A percentile compares a stretch with the other conserved stretches of the same genome.
phyloP scores from a whole-genome alignment of 2,797 vertebrate genomes.

The Tenualosa thibaudeaui region DNA sequence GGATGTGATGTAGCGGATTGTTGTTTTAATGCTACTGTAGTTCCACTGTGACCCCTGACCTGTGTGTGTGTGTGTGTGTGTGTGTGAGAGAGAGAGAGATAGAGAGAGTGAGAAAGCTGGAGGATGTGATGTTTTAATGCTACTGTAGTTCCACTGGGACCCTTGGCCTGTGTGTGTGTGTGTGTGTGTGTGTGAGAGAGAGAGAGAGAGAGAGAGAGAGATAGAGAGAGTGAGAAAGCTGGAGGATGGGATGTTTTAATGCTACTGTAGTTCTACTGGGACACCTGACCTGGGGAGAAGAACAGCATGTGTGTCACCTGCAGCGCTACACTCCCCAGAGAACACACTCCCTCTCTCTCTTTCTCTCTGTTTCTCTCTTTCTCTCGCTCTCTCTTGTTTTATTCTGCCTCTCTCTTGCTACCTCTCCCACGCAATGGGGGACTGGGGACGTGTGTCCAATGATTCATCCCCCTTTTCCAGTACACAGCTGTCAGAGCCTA shows the following conservation, averaged over 20 bases:
- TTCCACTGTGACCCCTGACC: conserved; percentile 3
- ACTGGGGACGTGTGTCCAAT: not conserved
- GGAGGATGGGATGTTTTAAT: not conserved
- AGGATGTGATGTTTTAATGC: too few species aligned
- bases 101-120: too few species aligned
- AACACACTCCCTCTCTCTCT: not conserved
- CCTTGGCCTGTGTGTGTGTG: not conserved
- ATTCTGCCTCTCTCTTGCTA: not conserved
- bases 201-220: too few species aligned
- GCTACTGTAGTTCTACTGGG: not conserved
- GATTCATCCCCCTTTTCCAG: conserved; percentile 8
- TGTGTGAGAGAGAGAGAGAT: too few species aligned
- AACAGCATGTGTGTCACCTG: conserved; percentile 22
- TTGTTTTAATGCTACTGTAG: not conserved
- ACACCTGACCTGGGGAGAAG: conserved; percentile 6
- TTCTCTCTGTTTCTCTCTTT: not conserved
- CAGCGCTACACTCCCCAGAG: not conserved
- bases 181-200: too few species aligned
- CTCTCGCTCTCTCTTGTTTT: not conserved
- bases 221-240: too few species aligned
- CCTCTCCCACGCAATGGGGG: not conserved
- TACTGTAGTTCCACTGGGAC: not conserved
- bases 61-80: too few species aligned
- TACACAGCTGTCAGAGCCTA: not conserved
- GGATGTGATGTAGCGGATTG: conserved; percentile 3